Base-by-base conservation (phyloP, 2,797 vertebrate genomes). In the Bufotes viridis region DNA sequence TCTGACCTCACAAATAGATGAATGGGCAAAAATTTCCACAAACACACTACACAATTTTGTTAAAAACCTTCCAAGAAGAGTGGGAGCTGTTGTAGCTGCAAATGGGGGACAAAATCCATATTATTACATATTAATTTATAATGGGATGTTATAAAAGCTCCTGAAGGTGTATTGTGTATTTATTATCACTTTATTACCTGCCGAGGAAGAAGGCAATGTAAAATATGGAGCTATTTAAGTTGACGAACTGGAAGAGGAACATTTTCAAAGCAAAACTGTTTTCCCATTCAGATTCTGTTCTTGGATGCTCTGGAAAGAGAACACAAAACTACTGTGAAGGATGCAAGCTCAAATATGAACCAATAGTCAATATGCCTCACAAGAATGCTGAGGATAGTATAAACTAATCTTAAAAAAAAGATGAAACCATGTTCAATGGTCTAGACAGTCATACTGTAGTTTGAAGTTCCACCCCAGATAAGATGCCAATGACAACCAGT, bases 181-280 rank as follows among this genome's bases (percentile, higher is more conserved):
- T 29, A 29, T 29, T 29, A 29, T 29, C 29, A 29, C 29, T n/a
- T 74, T 91, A 93, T 91, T 93, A 99, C 98, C 98, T 97, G 92
- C 98, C 98, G 55, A 99, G 95, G 90, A 99, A 99, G 94, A 99
- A 99, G 69, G 98, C 98, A 0, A 99, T 98, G 92, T 99, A 99
- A 93, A 99, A 99, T 26, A 98, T 99, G 69, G 98, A 99, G 91
- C 98, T 99, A 94, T 99, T 99, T 92, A 99, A 94, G 90, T 99
- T 99, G 86, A 99, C 98, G 92, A 99, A 99, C 93, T 99, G 98
- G 94, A 99, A 99, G 86, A 99, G 96, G 90, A 99, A 99, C 98
- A 99, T 99, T 94, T 99, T 99, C 92, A 99, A 94, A 90, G 98
- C 96, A 94, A 99, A 99, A 93, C 98, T 99, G 93, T 99, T 98